phyloP scores from a whole-genome alignment of 64 coral and sea anemone species.

The Montipora cactus region DNA sequence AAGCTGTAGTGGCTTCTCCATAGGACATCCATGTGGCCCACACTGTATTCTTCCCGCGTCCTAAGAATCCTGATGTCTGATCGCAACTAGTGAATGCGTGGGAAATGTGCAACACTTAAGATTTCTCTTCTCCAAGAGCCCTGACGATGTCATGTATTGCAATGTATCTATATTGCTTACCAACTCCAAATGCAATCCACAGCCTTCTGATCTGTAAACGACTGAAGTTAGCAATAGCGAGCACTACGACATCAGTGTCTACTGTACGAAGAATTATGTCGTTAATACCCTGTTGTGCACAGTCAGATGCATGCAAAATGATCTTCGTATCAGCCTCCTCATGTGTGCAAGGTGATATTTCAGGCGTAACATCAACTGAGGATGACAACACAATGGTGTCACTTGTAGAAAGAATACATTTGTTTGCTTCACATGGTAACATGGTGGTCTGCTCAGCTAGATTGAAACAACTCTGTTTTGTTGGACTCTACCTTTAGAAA shows the following conservation, averaged over 20 bases:
- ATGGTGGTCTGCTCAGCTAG: slow-evolving; percentile 42
- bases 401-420: slow-evolving; percentile 34
- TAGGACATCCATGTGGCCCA: slow-evolving; percentile 37
- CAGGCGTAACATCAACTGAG: not conserved
- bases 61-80: not conserved
- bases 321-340: slow-evolving; percentile 59
- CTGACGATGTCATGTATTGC: no score
- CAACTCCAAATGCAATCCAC: slow-evolving; percentile 65
- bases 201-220: not conserved
- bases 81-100: slow-evolving; percentile 73
- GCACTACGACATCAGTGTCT: no score
- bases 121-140: slow-evolving; percentile 28
- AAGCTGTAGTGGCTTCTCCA: slow-evolving; percentile 61
- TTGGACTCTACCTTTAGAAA: not conserved
- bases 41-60: slow-evolving; percentile 61
- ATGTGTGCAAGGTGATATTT: slow-evolving; percentile 46
- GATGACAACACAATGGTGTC: slow-evolving; percentile 31
- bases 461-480: slow-evolving; percentile 68
- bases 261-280: not conserved
- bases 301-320: slow-evolving; percentile 19
- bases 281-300: not conserved
- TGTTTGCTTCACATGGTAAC: slow-evolving; percentile 6
- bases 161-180: not conserved
- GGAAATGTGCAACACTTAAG: slow-evolving; percentile 43
- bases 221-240: no score